phyloP scores from a whole-genome alignment of 2,113 vertebrate species.

The Jacana jacana region DNA sequence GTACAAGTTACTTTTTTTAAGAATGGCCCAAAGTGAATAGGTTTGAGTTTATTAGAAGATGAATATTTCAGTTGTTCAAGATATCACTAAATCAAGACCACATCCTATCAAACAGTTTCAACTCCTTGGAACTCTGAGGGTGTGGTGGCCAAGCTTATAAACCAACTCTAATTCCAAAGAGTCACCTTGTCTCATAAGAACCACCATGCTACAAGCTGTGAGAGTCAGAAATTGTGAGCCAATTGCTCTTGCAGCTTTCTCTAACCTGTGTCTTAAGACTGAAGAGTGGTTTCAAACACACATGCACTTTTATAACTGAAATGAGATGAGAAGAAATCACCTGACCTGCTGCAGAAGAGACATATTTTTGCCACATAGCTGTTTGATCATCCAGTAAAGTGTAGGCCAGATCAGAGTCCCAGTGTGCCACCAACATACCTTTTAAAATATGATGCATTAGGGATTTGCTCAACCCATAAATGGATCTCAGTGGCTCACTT shows the following conservation, averaged over 20 bases:
- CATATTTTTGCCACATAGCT: not conserved
- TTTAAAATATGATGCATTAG: not conserved
- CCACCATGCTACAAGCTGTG: not conserved
- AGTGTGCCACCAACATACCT: not conserved
- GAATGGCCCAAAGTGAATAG: not conserved
- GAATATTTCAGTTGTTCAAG: not conserved
- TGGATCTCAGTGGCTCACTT: not conserved
- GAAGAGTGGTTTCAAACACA: not conserved
- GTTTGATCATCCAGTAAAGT: not conserved
- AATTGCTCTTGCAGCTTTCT: not conserved
- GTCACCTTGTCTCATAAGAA: not conserved
- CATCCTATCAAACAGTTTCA: not conserved
- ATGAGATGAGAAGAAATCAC: not conserved
- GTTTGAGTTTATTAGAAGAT: not conserved
- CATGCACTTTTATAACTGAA: not conserved
- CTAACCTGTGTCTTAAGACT: not conserved
- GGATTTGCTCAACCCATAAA: not conserved
- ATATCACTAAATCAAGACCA: not conserved
- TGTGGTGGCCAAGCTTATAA: not conserved
- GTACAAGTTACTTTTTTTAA: not conserved
- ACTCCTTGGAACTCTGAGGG: not conserved
- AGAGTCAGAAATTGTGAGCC: not conserved
- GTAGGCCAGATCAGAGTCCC: not conserved
- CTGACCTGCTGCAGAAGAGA: not conserved
- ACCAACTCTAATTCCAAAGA: not conserved